Evolutionary conservation across 2,888 invertebrate genomes (phyloP).

Genomic region (Eristalis tenax): DNA sequence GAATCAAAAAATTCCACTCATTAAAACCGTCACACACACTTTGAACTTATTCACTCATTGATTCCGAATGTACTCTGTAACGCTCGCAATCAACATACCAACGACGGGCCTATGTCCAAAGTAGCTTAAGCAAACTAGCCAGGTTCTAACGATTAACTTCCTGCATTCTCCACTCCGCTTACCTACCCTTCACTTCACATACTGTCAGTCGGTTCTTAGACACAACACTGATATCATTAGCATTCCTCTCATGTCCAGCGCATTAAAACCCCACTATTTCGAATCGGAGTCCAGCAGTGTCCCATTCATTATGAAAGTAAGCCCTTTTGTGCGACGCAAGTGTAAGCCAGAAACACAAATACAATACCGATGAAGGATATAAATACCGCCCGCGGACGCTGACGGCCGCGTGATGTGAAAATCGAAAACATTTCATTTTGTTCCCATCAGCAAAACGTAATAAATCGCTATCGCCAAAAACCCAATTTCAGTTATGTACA

Average conservation of each 20-base stretch:
- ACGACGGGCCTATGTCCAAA: background rate
- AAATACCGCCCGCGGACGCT: slow-evolving; percentile 2
- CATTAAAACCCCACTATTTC: slow-evolving; percentile 38
- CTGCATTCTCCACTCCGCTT: slow-evolving; percentile 18
- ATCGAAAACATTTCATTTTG: slow-evolving; percentile 36
- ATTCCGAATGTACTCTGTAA: background rate
- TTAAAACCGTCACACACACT: background rate
- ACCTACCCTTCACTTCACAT: slow-evolving; percentile 2
- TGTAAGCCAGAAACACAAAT: background rate
- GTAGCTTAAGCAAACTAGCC: background rate
- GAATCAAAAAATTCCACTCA: too few species aligned
- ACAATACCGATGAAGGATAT: slow-evolving; percentile 10
- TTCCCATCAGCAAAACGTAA: slow-evolving; percentile 13
- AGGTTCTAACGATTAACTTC: background rate
- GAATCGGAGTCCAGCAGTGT: slow-evolving; percentile 13
- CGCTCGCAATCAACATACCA: background rate
- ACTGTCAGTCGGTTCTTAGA: slow-evolving; percentile 5
- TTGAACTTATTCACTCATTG: background rate
- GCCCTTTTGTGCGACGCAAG: slow-evolving; percentile 25
- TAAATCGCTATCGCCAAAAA: slow-evolving; percentile 39
- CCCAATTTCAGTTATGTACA: slow-evolving; percentile 25
- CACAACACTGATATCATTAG: slow-evolving; percentile 43
- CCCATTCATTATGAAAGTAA: slow-evolving; percentile 3
- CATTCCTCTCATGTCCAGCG: slow-evolving; percentile 36
- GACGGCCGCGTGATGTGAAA: slow-evolving; percentile 24